Conservation (phyloP, 2,113 vertebrate genomes). For the Hemiprocne comata region DNA sequence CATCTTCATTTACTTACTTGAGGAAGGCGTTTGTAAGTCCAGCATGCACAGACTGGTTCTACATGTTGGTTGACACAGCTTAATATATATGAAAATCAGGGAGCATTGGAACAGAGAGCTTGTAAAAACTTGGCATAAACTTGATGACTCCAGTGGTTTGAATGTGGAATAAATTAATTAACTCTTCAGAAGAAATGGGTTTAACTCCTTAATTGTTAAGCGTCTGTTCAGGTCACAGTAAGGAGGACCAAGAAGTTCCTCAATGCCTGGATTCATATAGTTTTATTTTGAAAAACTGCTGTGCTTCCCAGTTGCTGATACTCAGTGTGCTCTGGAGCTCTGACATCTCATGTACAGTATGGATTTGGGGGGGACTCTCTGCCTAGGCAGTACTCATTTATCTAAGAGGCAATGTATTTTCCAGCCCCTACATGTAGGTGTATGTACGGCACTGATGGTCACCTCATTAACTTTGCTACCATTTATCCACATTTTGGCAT, state of each 20-base stretch:
- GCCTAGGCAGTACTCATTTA: fast-evolving
- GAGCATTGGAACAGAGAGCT: background rate
- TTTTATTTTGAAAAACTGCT: background rate
- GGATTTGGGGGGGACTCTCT: fast-evolving
- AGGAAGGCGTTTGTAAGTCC: background rate
- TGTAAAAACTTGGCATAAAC: background rate
- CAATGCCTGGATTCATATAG: background rate
- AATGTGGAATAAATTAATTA: background rate
- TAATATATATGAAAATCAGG: background rate
- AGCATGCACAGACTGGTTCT: background rate
- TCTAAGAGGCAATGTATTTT: fast-evolving
- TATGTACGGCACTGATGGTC: background rate
- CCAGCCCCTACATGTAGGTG: fast-evolving
- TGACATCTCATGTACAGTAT: fast-evolving
- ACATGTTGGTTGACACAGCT: background rate
- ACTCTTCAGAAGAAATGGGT: background rate
- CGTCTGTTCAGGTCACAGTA: background rate
- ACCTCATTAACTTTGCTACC: background rate
- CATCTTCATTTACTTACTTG: background rate
- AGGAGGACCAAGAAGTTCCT: background rate
- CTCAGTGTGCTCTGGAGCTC: background rate
- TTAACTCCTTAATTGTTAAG: background rate
- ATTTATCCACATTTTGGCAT: background rate
- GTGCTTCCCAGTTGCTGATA: background rate
- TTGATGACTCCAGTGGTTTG: background rate